phyloP scores from a whole-genome alignment of 2,797 vertebrate genomes.

The Hyperoplus lanceolatus region DNA sequence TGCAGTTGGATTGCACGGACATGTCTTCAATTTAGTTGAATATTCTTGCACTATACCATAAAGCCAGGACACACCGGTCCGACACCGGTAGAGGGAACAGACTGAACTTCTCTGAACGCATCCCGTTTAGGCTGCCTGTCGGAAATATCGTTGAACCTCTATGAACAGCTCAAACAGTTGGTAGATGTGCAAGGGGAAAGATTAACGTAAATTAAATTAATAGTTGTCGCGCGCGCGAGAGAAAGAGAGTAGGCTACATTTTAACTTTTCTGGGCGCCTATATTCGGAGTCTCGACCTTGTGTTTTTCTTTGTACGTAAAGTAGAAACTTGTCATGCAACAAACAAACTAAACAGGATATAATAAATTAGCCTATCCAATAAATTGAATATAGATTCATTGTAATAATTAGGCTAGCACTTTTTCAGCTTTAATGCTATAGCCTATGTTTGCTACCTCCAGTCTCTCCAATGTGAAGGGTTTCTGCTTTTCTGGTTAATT shows the following conservation, averaged over 20 bases:
- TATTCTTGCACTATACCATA: neutral
- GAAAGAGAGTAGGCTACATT: neutral
- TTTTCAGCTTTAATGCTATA: neutral
- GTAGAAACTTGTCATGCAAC: too few relatives aligned
- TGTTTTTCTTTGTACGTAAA: too few relatives aligned
- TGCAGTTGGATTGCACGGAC: neutral
- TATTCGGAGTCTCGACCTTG: neutral
- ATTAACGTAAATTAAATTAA: neutral
- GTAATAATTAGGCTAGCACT: neutral
- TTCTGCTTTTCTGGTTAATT: neutral
- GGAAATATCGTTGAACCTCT: neutral
- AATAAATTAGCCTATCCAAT: neutral
- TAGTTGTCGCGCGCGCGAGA: neutral
- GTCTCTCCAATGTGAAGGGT: neutral
- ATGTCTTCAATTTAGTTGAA: neutral
- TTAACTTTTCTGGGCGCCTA: neutral
- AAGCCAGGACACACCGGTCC: neutral
- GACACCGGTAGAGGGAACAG: neutral
- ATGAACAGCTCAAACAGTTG: neutral
- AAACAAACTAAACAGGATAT: neutral
- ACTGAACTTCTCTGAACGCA: constrained; percentile 48
- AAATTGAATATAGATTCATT: neutral
- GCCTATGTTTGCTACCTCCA: neutral
- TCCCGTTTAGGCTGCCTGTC: constrained; percentile 25
- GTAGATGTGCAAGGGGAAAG: neutral